Evolutionary conservation across 2,113 vertebrate genomes (phyloP), one percentile per base, ranked within the genome.

Genomic region (Sceloporus tristichus): DNA sequence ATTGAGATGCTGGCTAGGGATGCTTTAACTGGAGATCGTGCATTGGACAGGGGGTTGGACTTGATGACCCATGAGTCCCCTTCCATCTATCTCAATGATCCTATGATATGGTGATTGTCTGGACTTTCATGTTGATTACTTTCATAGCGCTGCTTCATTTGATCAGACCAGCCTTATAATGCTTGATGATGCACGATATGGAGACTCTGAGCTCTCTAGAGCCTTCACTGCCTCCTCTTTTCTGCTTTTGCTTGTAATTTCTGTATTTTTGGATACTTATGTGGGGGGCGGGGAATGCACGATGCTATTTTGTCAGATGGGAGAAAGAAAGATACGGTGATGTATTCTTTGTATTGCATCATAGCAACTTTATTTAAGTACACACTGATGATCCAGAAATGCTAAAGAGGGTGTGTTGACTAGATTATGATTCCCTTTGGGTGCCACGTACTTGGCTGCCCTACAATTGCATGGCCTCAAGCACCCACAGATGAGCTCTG

Each of bases 401-500:
- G 53, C 8, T 59, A 29, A 80, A 56, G 27, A 56, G 40, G 34
- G 14, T 75, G 25, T 62, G 34, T 66, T 73, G 70, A 80, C 34
- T 82, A 10, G 54, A 42, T 25, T 56, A 40, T 56, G 53, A 56
- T n/a, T 71, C n/a, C n/a, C 66, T 80, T 65, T 80, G 38, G 40
- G 65, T 23, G 76, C 54, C 34, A 25, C 54, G 5, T 88, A 38
- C 71, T 56, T 56, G 19, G 78, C 48, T 68, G 78, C 65, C 71
- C 42, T 66, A 73, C 27, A 70, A 85, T 29, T 76, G 38, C 34
- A 40, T 70, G 62, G 71, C 84, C 78, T 86, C 71, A 54, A 81
- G 71, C 73, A 86, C 9, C 18, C 23, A 75, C 42, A 56, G 66
- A 77, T 23, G 10, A 89, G 29, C 62, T 70, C n/a, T 23, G 48